Evolutionary conservation across 2,888 invertebrate species (phyloP).

Genomic region (Cordylochernes scorpioides): DNA sequence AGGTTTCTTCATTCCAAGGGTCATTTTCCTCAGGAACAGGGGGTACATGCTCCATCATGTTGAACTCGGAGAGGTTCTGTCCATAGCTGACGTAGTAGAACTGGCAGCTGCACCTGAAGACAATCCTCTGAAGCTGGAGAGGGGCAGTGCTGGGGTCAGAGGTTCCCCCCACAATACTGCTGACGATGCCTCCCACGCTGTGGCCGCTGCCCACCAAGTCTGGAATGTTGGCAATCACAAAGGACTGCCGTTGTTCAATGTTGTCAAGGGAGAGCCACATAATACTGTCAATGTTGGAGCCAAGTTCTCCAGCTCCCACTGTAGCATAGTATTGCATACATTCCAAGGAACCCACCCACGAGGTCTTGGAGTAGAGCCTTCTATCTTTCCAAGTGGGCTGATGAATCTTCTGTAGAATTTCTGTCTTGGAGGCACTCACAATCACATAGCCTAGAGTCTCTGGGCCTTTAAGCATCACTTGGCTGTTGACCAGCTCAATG

Average conservation of each 20-base stretch:
- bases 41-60: no score
- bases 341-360: conserved; percentile 78
- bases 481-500: conserved; percentile 72
- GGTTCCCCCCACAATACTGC: conserved; percentile 45
- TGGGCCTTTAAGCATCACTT: conserved; percentile 64
- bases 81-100: conserved; percentile 89
- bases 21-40: conserved; percentile 25
- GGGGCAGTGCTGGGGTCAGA: conserved; percentile 8
- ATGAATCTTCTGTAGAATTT: conserved; percentile 64
- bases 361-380: conserved; percentile 66
- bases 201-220: conserved; percentile 79
- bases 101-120: conserved; percentile 88
- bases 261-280: conserved; percentile 87
- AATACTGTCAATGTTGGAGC: conserved; percentile 27
- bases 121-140: conserved; percentile 68
- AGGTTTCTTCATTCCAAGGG: conserved; percentile 52
- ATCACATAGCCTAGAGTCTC: conserved; percentile 93
- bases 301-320: conserved; percentile 36
- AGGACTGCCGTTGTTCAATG: conserved; percentile 44
- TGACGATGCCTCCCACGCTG: conserved; percentile 86
- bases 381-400: conserved; percentile 64
- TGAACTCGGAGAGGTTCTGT: conserved; percentile 30
- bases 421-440: conserved; percentile 79
- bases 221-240: conserved; percentile 46
- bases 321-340: conserved; percentile 99